Percentiles rank a stretch among this genome's conserved stretches.
phyloP scores from a whole-genome alignment of 2,888 invertebrate genomes.

The Encarsia formosa region DNA sequence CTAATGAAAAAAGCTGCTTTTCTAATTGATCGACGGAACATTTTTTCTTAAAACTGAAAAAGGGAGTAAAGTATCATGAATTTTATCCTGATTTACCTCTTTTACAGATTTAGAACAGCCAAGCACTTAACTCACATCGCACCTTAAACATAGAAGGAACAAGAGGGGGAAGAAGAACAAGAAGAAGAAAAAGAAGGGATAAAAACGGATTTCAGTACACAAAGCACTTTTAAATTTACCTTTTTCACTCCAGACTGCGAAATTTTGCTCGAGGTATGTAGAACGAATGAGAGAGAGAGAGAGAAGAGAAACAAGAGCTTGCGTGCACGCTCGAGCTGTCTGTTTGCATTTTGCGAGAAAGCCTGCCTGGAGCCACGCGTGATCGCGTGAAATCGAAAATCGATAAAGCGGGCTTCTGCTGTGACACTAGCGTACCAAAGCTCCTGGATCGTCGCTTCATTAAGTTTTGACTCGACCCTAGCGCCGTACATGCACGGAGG shows the following conservation, averaged over 20 bases:
- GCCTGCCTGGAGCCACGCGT: neutral
- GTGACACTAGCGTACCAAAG: neutral
- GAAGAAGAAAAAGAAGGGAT: neutral
- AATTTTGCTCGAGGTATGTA: slow-evolving; percentile 12
- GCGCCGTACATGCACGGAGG: too few relatives aligned
- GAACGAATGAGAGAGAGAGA: too few relatives aligned
- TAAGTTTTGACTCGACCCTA: slow-evolving; percentile 12
- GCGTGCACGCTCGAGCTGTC: too few relatives aligned
- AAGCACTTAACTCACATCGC: neutral
- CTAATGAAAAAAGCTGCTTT: slow-evolving; percentile 3
- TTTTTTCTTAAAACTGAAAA: neutral
- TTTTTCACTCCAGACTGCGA: neutral
- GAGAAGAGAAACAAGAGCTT: too few relatives aligned
- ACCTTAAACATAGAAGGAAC: neutral
- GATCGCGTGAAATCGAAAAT: slow-evolving; percentile 20
- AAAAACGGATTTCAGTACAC: neutral
- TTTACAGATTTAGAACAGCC: neutral
- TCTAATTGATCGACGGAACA: neutral
- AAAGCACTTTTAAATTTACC: neutral
- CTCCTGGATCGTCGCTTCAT: slow-evolving; percentile 14
- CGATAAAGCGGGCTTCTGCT: slow-evolving; percentile 8
- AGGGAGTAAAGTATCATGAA: neutral
- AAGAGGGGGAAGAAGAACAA: neutral
- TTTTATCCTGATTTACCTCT: neutral
- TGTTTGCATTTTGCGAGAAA: slow-evolving; percentile 13